Base-by-base conservation (phyloP, 2,888 invertebrate species). In the Zygaena filipendulae region DNA sequence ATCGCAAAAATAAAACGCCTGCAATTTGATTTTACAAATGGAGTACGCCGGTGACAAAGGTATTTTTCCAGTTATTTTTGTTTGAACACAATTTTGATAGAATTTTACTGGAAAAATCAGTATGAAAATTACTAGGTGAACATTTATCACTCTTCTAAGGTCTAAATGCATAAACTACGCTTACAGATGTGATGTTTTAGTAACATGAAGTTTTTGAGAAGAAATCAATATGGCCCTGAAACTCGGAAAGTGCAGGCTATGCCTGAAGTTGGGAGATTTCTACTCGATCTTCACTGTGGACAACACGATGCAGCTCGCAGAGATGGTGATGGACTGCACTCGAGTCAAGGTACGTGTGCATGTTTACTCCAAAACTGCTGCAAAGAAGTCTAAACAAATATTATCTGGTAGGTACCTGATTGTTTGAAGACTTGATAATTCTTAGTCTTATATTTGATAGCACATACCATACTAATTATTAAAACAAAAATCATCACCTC, bases 221-320 rank as follows among this genome's bases (percentile, higher is more conserved):
- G 51, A 59, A 75, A 74, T 74, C 77, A 77, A 79, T 77, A 71
- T 71, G 71, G 79, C 79, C 49, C 74, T 79, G 67, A 77, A 77
- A 55, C 63, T 81, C 35, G 80, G 80, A 55, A 81, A 81, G 69
- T 81, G 81, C 57, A 72, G 81, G 56, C 70, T 81, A 26, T 81
- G 81, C 55, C 71, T 81, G 55, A 81, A 81, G 53, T 68, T 81
- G 31, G 81, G 81, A 26, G 81, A 81, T 43, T 81, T 81, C 45
- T 81, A 75, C 45, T 81, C 81, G 38, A 81, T 81, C 47, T 81
- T 79, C 42, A 71, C 80, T 30, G 59, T 69, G 50, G 80, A 81
- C 58, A 79, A 77, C 54, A 59, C 67, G 18, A 38, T 79, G 19
- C 80, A 77, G 42, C 60, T 81, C 9, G 68, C 81, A 13, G 79